Conservation (phyloP, 2,113 vertebrate species). For the Crypturellus undulatus region DNA sequence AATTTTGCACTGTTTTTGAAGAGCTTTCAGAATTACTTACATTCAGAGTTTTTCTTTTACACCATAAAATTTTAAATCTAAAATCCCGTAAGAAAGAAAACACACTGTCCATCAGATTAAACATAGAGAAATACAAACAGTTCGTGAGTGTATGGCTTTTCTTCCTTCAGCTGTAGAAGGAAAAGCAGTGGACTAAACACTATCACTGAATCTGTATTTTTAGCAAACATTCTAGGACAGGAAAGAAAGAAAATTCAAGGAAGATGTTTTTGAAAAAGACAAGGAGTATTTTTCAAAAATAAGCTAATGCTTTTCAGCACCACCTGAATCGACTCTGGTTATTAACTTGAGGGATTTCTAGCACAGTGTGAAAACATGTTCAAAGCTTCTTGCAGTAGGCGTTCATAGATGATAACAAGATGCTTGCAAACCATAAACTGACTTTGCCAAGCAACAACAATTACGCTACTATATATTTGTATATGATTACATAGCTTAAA, state of each 20-base stretch:
- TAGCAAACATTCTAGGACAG: neutral
- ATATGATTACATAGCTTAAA: neutral
- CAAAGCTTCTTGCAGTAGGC: neutral
- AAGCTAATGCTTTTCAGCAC: neutral
- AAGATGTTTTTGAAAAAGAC: neutral
- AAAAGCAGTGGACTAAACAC: neutral
- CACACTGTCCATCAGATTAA: neutral
- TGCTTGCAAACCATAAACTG: neutral
- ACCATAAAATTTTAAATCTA: neutral
- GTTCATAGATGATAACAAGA: neutral
- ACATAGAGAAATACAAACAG: neutral
- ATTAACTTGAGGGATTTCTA: neutral
- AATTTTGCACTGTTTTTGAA: neutral
- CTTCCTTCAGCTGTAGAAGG: neutral
- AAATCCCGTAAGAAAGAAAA: neutral
- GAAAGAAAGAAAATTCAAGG: neutral
- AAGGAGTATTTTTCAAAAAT: neutral
- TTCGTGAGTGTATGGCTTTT: neutral
- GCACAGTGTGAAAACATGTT: rapidly evolving
- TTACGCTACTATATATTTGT: neutral
- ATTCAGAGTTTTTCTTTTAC: neutral
- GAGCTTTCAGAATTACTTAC: neutral
- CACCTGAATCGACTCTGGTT: neutral
- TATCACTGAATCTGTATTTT: rapidly evolving
- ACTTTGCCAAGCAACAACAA: neutral